Conservation (phyloP, 2,113 vertebrate genomes). For the Perca schrenkii region DNA sequence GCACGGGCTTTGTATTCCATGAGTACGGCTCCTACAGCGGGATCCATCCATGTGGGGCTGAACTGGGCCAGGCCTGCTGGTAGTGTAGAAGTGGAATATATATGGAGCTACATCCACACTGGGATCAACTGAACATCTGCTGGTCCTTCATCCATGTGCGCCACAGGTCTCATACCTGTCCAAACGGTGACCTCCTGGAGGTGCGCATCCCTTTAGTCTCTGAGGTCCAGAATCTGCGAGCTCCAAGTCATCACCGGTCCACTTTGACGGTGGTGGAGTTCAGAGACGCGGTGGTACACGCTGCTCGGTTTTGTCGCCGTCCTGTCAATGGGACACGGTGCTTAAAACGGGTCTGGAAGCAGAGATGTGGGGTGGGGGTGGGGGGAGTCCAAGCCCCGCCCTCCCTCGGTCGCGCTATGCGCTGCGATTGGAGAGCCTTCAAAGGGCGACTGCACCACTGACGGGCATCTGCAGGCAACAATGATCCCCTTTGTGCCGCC, state of each 20-base stretch:
- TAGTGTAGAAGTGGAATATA: not conserved
- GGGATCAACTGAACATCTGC: conserved; percentile 43
- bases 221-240: not conserved
- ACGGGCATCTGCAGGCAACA: conserved; percentile 79
- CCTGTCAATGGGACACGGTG: conserved; percentile 67
- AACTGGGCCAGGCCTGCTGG: conserved; percentile 51
- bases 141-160: conserved; percentile 48
- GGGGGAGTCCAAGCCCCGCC: conserved; percentile 70
- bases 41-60: conserved; percentile 68
- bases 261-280: not conserved
- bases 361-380: not conserved
- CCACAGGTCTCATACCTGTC: conserved; percentile 83
- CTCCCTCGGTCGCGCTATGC: conserved; percentile 63
- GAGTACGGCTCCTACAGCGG: conserved; percentile 48
- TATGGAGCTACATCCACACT: conserved; percentile 25
- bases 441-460: conserved; percentile 74
- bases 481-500: conserved; percentile 81
- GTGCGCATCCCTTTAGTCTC: conserved; percentile 55
- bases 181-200: conserved; percentile 61
- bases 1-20: conserved; percentile 69
- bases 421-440: conserved; percentile 78
- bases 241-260: conserved; percentile 23
- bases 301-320: conserved; percentile 55
- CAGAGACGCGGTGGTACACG: conserved; percentile 10
- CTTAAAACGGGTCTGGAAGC: conserved; percentile 43